A percentile compares a stretch with the other conserved stretches of the same genome.
Evolutionary conservation across 2,797 vertebrate genomes (phyloP).

Genomic region (Serranus cabrilla): DNA sequence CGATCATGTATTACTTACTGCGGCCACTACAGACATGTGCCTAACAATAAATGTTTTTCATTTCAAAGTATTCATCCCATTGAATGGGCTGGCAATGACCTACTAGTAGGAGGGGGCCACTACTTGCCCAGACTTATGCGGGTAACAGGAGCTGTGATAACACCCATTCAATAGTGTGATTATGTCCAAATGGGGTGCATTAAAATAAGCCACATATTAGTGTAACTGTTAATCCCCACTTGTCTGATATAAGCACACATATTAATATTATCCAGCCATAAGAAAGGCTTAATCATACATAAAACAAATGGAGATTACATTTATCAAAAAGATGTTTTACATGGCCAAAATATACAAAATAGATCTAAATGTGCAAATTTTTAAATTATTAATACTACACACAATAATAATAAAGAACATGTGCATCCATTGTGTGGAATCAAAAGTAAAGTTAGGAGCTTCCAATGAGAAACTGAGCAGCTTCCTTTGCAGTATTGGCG

Average conservation of each 20-base stretch:
- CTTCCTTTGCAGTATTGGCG: not conserved
- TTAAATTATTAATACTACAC: not conserved
- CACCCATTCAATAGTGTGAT: too few relatives aligned
- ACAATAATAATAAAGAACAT: not conserved
- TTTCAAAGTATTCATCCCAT: too few relatives aligned
- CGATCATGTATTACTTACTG: too few relatives aligned
- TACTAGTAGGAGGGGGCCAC: too few relatives aligned
- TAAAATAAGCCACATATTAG: constrained; percentile 10
- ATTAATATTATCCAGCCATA: not conserved
- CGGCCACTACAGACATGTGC: too few relatives aligned
- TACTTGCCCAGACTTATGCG: too few relatives aligned
- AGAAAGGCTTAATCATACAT: not conserved
- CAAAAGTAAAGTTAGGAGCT: not conserved
- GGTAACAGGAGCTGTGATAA: too few relatives aligned
- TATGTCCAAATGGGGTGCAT: too few relatives aligned
- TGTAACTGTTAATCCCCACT: not conserved
- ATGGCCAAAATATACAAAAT: not conserved
- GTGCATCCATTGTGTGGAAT: not conserved
- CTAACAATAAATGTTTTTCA: too few relatives aligned
- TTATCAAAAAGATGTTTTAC: not conserved
- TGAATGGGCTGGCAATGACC: too few relatives aligned
- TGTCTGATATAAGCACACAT: not conserved
- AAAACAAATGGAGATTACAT: not conserved
- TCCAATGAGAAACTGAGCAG: constrained; percentile 2
- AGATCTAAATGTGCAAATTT: not conserved